Percentiles rank a stretch among this genome's conserved stretches.
These are phyloP conservation scores for Smutsia temminckii DNA, from an alignment of 2,797 vertebrate genomes.

Conservation along the genomic window DNA sequence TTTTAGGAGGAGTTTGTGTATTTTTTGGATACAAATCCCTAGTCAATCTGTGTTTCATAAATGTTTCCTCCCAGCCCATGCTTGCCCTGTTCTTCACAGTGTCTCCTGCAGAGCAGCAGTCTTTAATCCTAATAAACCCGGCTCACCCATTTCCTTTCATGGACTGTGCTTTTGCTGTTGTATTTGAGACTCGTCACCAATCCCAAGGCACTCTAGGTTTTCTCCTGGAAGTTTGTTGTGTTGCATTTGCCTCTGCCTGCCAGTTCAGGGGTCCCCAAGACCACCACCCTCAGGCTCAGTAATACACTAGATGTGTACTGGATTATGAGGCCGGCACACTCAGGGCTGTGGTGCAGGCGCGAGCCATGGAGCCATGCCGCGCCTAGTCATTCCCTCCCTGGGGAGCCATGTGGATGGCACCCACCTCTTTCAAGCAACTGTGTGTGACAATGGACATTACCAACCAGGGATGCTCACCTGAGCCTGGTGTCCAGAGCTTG, in stretches of 20 bases:
- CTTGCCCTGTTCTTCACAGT: no score
- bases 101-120: background rate
- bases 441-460: background rate
- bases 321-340: no score
- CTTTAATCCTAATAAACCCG: background rate
- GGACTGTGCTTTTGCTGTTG: background rate
- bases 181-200: background rate
- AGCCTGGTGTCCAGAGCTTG: background rate
- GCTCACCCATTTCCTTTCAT: background rate
- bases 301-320: background rate
- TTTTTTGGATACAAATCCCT: background rate
- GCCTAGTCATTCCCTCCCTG: background rate
- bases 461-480: background rate
- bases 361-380: background rate
- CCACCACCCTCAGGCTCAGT: background rate
- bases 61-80: no score
- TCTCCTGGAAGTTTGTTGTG: background rate
- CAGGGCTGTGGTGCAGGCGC: no score
- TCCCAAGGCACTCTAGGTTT: background rate
- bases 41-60: no score
- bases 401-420: background rate
- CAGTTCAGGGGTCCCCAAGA: background rate
- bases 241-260: background rate
- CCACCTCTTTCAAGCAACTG: background rate
- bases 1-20: background rate